Evolutionary conservation across 2,888 invertebrate genomes (phyloP).

Genomic region (Polyploca ridens): DNA sequence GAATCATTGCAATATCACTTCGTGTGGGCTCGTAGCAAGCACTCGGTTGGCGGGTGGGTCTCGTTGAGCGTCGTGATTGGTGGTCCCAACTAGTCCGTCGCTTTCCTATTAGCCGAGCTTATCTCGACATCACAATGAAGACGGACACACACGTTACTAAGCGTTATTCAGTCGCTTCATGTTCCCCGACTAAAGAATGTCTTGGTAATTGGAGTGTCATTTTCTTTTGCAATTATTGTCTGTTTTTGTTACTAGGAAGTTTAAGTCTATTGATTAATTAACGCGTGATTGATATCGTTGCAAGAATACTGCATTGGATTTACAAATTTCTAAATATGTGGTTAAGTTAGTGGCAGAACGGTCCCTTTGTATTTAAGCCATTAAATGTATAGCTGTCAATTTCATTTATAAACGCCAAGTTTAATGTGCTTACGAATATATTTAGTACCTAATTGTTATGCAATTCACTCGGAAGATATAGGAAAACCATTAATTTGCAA

Average conservation of each 20-base stretch:
- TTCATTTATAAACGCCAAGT: too few species aligned
- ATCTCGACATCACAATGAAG: slow-evolving; percentile 44
- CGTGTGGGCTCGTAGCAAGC: slow-evolving; percentile 28
- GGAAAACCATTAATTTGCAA: too few species aligned
- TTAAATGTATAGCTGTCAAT: too few species aligned
- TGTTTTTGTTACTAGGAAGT: slow-evolving; percentile 2
- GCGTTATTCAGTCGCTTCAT: slow-evolving; percentile 34
- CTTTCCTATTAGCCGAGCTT: slow-evolving; percentile 51
- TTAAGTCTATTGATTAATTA: neutral
- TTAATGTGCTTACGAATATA: too few species aligned
- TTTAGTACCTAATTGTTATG: too few species aligned
- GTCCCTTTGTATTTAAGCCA: too few species aligned
- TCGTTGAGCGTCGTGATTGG: slow-evolving; percentile 45
- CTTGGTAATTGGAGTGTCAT: slow-evolving; percentile 6
- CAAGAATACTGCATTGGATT: too few species aligned
- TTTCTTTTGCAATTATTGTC: neutral
- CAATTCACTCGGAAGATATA: too few species aligned
- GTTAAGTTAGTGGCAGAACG: too few species aligned
- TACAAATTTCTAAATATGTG: too few species aligned
- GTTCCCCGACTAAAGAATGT: slow-evolving; percentile 1
- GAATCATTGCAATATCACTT: slow-evolving; percentile 36
- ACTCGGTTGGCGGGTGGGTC: slow-evolving; percentile 29
- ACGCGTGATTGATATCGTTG: neutral
- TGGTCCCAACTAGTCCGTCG: slow-evolving; percentile 37
- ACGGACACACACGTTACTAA: slow-evolving; percentile 44